These are phyloP conservation scores for Apodemus speciosus DNA, from an alignment of 2,113 vertebrate genomes.

Conservation along the genomic window DNA sequence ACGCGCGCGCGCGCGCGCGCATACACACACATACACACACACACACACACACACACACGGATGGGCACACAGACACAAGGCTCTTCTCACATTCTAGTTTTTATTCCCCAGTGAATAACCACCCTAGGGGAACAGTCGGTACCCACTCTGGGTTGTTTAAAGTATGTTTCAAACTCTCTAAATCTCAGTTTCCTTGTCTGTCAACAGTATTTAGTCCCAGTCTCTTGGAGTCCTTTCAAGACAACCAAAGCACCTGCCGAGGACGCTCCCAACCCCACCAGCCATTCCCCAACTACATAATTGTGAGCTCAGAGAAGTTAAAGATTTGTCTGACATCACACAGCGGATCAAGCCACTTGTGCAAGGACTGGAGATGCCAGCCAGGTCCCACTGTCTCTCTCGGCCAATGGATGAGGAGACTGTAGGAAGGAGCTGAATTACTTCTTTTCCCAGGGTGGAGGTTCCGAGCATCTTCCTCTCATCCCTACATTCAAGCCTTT, in stretches of 20 bases:
- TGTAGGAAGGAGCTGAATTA: background rate
- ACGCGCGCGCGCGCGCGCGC: too few species aligned
- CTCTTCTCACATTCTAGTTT: background rate
- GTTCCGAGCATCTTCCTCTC: background rate
- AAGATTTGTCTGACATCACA: background rate
- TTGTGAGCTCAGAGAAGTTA: background rate
- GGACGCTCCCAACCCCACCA: too few species aligned
- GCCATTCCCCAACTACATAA: background rate
- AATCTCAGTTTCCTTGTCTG: conserved; percentile 11
- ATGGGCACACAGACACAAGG: background rate
- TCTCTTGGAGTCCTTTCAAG: background rate
- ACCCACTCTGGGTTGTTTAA: background rate
- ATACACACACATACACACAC: background rate
- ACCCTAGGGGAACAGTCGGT: background rate
- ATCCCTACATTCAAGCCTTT: background rate
- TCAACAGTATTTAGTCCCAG: background rate
- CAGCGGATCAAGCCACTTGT: background rate
- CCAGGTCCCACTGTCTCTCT: background rate
- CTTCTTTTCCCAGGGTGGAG: background rate
- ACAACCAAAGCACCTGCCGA: background rate
- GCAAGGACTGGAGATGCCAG: background rate
- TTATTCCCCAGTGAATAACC: background rate
- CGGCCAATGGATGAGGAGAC: background rate
- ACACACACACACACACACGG: background rate
- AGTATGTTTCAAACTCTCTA: background rate